Evolutionary conservation across 2,113 vertebrate genomes (phyloP), one percentile per base, ranked within the genome.

Genomic region (Hemichromis elongatus): DNA sequence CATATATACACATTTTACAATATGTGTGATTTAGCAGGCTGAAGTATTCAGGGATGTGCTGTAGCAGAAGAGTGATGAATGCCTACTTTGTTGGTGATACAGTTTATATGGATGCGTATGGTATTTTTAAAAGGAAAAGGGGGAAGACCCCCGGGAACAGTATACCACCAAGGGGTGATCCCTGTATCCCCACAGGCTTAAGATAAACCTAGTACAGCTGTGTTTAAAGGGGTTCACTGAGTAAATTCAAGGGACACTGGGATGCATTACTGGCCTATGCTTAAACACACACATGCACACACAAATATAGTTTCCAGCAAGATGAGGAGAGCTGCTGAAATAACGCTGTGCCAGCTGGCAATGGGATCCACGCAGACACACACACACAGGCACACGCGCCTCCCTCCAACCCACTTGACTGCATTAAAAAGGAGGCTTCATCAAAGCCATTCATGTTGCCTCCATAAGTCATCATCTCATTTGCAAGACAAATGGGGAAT

Each of bases 401-500:
- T 92, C 90, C 89, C 87, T 89, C 81, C 84, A 84, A 89, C 90
- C 90, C 89, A 93, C 92, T 95, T 86, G 89, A 94, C 90, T 92
- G 89, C 89, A 88, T 94, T 92, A 90, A 91, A 91, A 90, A 93
- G 80, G 88, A 86, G 85, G 90, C 91, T 95, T 94, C 92, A 96
- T 94, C 91, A 92, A 90, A 92, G 86, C 90, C 80, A 92, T 93
- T 95, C 94, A 93, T 90, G 88, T 89, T 91, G 90, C 92, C 86
- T 93, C 90, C 86, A 89, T 90, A 93, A 93, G 90, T 93, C 92
- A 92, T 91, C 87, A 78, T 94, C 95, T 94, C 93, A 95, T 96
- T 95, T 96, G 93, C 92, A 96, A 94, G 93, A 96, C 94, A 94
- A 94, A 94, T 90, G 84, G 77, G 30, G 35, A 80, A 91, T 91